Conservation (phyloP, 2,113 vertebrate genomes). For the Tricholaema leucomelas region DNA sequence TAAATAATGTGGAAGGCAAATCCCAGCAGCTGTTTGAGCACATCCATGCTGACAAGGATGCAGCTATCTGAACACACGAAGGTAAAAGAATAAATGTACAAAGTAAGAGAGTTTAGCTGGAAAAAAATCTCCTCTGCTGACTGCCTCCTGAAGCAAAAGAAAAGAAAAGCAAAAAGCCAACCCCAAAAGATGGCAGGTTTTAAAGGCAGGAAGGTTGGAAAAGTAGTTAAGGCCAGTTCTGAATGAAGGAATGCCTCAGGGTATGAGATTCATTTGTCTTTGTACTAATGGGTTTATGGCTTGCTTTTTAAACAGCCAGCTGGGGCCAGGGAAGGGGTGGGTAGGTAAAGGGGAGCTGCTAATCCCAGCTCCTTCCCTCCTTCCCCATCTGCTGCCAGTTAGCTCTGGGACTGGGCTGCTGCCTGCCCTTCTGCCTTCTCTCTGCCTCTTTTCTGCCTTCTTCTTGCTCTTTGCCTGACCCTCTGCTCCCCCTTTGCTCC, state of each 20-base stretch:
- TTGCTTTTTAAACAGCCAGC: conserved; percentile 30
- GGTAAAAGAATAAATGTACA: background rate
- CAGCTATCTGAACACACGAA: background rate
- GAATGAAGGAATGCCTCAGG: conserved; percentile 43
- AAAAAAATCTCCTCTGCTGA: background rate
- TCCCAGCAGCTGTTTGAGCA: background rate
- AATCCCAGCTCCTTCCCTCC: background rate
- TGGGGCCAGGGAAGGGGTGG: background rate
- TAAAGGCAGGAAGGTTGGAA: conserved; percentile 22
- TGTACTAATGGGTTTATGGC: conserved; percentile 55
- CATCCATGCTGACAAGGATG: background rate
- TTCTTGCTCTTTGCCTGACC: too few species aligned
- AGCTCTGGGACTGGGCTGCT: background rate
- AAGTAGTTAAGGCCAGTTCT: conserved; percentile 14
- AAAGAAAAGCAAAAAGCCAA: background rate
- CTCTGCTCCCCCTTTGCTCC: background rate
- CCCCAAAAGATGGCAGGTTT: background rate
- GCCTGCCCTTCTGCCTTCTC: too few species aligned
- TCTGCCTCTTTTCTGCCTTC: too few species aligned
- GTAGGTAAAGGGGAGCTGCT: background rate
- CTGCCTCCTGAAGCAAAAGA: background rate
- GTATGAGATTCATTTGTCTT: conserved; percentile 47
- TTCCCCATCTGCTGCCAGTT: conserved; percentile 31
- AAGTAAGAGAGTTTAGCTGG: background rate
- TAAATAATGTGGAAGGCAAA: background rate